Base-by-base conservation (phyloP, 2,888 invertebrate species). In the Xylophagus ater region DNA sequence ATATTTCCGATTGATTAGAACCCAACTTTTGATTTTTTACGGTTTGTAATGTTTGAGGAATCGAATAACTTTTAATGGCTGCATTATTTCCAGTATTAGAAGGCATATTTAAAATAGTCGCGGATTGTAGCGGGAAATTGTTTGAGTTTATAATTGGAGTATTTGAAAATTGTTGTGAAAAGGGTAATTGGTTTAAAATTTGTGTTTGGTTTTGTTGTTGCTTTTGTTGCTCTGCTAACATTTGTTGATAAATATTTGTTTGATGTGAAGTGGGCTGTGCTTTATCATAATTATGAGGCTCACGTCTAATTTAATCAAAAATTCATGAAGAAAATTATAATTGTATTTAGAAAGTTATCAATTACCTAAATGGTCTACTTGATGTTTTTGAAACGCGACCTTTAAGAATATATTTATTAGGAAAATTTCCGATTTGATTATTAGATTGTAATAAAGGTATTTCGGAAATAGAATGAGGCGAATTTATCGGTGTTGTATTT, bases 251-350 rank as follows among this genome's bases (percentile, higher is more conserved):
- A n/a, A 66, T 53, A n/a, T 51, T 58, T 2, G 66, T 66, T 53
- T 65, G 65, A 42, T 66, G 65, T 41, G 58, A 31, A n/a, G 65
- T 65, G 14, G 66, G 65, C 47, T 61, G 62, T 12, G 62, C 60
- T 52, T 63, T 66, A 45, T 65, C 66, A 40, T 65, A 65, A 42
- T 66, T 66, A 41, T 65, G 65, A n/a, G 62, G 62, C 48, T 65
- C 64, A 5, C 65, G 57, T 20, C 60, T 56, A 39, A 51, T 54
- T 9, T 12, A 40, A 35, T 17, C 25, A n/a, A 33, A 41, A 35
- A 21, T n/a, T n/a, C n/a, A n/a, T n/a, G n/a, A n/a, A n/a, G n/a
- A n/a, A n/a, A n/a, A n/a, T n/a, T n/a, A n/a, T n/a, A n/a, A n/a
- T n/a, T n/a, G n/a, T n/a, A n/a, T n/a, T n/a, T n/a, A n/a, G n/a